Evolutionary conservation across 2,888 invertebrate species (phyloP).

Genomic region (Polyommatus icarus): DNA sequence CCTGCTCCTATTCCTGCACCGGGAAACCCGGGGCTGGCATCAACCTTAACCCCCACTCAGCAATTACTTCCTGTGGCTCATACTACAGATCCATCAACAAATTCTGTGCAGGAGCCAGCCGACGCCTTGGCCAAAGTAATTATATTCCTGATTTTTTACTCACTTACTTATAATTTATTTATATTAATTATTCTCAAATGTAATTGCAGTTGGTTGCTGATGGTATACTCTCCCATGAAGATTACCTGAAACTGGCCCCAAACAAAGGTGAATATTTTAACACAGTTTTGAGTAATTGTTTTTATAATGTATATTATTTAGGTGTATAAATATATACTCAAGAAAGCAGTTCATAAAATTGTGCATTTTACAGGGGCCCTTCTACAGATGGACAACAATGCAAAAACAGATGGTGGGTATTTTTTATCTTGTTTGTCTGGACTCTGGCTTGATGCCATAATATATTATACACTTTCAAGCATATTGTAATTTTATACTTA

Average conservation of each 20-base stretch:
- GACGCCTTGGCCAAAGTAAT: conserved; percentile 74
- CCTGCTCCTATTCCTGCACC: conserved; percentile 44
- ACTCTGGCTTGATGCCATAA: background rate
- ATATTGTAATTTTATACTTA: background rate
- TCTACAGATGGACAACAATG: conserved; percentile 52
- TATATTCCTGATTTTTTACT: conserved; percentile 40
- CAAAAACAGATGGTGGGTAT: conserved; percentile 62
- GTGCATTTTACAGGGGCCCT: conserved; percentile 57
- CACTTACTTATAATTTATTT: conserved; percentile 21
- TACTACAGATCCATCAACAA: conserved; percentile 51
- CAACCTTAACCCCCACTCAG: background rate
- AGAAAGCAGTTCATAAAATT: background rate
- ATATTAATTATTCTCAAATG: conserved; percentile 36
- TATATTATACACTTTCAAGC: background rate
- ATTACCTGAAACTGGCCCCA: conserved; percentile 71
- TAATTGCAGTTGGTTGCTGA: conserved; percentile 69
- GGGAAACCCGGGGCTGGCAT: background rate
- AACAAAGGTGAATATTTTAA: conserved; percentile 59
- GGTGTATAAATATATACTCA: background rate
- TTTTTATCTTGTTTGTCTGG: conserved; percentile 22
- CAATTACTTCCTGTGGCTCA: conserved; percentile 33
- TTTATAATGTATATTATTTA: background rate
- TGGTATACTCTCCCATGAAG: conserved; percentile 71
- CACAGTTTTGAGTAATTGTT: background rate
- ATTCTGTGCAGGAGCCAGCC: conserved; percentile 47